Evolutionary conservation across 1,140 invertebrate species (phyloP), one percentile per base, ranked within the genome.

Genomic region (Pollicipes pollicipes): DNA sequence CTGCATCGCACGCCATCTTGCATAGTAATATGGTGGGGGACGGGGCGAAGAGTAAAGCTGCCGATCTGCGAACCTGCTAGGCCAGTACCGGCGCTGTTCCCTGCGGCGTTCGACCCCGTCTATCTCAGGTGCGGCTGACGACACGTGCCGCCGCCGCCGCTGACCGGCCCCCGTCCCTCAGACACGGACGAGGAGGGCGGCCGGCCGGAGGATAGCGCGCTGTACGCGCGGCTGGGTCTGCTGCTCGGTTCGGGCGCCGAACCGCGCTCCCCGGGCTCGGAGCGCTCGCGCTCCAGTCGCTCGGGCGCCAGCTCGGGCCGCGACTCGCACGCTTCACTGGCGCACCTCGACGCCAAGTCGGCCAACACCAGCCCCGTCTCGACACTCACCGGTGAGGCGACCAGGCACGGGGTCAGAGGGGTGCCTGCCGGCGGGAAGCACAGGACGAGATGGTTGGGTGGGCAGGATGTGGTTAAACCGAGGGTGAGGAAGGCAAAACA

Each of bases 281-380:
- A 45, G 21, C 17, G 29, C 1, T 29, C 29, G 70, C 68, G 66
- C 66, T 31, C 73, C 68, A 64, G 73, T 30, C 21, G 64, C 66
- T 37, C 69, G 70, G 35, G 73, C 67, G 69, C 74, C 30, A 69
- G 69, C 66, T 73, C 73, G 28, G 73, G 73, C 27, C 73, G 72
- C 31, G 74, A 71, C 64, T 75, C 73, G 32, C 70, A 80, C 74
- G 78, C 70, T 63, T 73, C 72, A 28, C 63, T 73, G 74, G 76
- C 70, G 72, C 86, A 88, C 76, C 77, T 74, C 64, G 83, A 78
- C 17, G 77, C 81, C n/a, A 85, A 86, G 8, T 90, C 90, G 0
- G 87, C 87, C 67, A 92, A 92, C 74, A 91, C 90, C 8, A 93
- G 90, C 79, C 90, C 91, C 28, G 86, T 90, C 72, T 93, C 91